Evolutionary conservation across 2,113 vertebrate species (phyloP).

Genomic region (Onychorhynchus coronatus): DNA sequence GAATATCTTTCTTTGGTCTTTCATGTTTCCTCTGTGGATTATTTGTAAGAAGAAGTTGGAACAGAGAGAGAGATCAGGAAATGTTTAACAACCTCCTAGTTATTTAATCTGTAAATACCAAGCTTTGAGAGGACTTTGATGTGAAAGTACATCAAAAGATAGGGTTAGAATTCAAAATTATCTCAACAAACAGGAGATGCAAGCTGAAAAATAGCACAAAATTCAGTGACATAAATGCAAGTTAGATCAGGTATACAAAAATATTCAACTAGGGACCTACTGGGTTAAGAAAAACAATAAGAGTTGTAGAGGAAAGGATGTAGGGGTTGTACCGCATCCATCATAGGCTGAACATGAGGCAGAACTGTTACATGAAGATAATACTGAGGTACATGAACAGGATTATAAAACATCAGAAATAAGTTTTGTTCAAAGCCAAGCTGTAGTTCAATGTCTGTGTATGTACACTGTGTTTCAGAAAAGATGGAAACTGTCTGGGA

Average conservation of each 20-base stretch:
- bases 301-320: background rate
- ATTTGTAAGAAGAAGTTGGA: constrained; percentile 24
- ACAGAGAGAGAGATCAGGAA: constrained; percentile 40
- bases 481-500: background rate
- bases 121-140: constrained; percentile 47
- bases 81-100: constrained; percentile 34
- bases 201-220: background rate
- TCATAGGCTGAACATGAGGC: background rate
- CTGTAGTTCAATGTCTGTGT: background rate
- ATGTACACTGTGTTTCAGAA: background rate
- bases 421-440: background rate
- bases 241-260: background rate
- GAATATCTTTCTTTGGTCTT: constrained; percentile 15
- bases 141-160: constrained; percentile 50
- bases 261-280: background rate
- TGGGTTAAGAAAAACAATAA: background rate
- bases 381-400: background rate
- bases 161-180: constrained; percentile 28
- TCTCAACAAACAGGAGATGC: constrained; percentile 4
- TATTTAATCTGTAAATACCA: constrained; percentile 58
- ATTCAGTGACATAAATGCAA: background rate
- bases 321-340: background rate
- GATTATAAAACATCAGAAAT: background rate
- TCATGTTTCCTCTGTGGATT: constrained; percentile 16
- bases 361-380: background rate